These are phyloP conservation scores for Littorina saxatilis DNA, from an alignment of 1,140 invertebrate genomes.

Conservation along the genomic window DNA sequence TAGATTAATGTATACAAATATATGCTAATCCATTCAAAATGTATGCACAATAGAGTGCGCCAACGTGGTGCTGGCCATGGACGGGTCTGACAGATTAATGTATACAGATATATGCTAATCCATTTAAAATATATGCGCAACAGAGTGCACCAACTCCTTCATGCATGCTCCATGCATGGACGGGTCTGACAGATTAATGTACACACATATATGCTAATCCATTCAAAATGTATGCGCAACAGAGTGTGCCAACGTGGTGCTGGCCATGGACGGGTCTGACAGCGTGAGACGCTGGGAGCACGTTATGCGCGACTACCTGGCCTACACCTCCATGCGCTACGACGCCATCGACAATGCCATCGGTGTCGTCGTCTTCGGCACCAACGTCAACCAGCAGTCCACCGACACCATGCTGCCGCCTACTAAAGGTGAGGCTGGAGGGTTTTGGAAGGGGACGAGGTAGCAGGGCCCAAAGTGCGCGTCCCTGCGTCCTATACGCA, in stretches of 20 bases:
- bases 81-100: no score
- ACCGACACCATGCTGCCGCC: conserved; percentile 29
- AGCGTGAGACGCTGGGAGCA: conserved; percentile 29
- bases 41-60: no score
- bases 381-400: conserved; percentile 37
- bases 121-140: not conserved
- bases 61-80: no score
- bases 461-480: no score
- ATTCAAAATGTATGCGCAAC: not conserved
- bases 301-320: conserved; percentile 41
- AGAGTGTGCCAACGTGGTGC: conserved; percentile 38
- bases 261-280: conserved; percentile 49
- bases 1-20: no score
- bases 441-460: no score
- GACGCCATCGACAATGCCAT: conserved; percentile 31
- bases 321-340: conserved; percentile 38
- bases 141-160: no score
- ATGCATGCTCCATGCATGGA: not conserved
- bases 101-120: no score
- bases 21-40: no score
- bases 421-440: conserved; percentile 3
- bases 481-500: no score
- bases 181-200: no score
- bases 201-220: no score
- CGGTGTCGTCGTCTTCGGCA: conserved; percentile 43